Evolutionary conservation across 2,797 vertebrate species (phyloP).

Genomic region (Serranus cabrilla): DNA sequence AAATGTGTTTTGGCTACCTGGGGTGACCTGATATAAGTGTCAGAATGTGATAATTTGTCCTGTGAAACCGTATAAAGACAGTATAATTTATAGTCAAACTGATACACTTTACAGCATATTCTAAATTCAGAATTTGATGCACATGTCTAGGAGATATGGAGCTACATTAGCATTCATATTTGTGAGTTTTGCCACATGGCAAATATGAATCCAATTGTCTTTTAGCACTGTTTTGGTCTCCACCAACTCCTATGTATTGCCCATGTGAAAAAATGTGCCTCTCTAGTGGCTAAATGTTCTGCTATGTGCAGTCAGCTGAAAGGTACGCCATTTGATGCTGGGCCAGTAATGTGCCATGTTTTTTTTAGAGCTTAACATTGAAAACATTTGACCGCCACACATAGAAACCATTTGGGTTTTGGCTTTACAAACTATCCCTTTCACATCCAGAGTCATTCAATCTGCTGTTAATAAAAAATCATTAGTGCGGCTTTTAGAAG

Average conservation of each 20-base stretch:
- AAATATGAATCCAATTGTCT: neutral
- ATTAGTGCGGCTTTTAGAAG: neutral
- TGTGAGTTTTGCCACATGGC: neutral
- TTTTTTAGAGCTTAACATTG: neutral
- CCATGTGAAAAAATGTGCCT: neutral
- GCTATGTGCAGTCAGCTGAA: neutral
- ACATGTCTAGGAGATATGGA: neutral
- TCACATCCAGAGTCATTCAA: neutral
- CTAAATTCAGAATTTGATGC: no score
- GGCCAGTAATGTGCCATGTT: neutral
- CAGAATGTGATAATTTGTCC: no score
- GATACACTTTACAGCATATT: no score
- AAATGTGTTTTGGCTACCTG: neutral
- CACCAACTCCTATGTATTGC: neutral
- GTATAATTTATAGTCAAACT: no score
- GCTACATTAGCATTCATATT: neutral
- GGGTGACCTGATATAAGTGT: no score
- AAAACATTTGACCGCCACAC: neutral
- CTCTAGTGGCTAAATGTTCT: neutral
- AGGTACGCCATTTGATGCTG: neutral
- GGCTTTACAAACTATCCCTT: neutral
- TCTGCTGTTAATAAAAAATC: neutral
- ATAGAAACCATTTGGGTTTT: neutral
- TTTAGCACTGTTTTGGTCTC: neutral
- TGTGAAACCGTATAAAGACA: no score